phyloP scores from a whole-genome alignment of 2,113 vertebrate genomes.

The Tricholaema leucomelas region DNA sequence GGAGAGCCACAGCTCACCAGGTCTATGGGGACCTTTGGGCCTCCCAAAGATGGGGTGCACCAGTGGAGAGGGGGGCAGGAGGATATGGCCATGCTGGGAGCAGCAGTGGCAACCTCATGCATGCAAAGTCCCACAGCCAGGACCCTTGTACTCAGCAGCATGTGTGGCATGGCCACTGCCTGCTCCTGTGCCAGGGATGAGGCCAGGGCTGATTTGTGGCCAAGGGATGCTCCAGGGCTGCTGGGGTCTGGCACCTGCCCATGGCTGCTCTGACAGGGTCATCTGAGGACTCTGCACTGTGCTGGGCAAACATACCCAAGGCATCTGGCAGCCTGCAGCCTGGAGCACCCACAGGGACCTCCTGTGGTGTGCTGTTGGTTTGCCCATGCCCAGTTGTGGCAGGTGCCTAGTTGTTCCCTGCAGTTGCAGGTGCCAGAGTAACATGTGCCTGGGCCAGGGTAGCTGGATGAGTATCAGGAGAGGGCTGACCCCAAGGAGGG shows the following conservation, averaged over 20 bases:
- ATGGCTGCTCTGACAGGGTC: not conserved
- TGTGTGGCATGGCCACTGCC: not conserved
- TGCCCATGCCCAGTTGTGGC: not conserved
- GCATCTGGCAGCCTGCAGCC: not conserved
- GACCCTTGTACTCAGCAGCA: fast-evolving
- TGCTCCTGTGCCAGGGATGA: fast-evolving
- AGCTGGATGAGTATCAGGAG: fast-evolving
- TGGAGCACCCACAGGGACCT: not conserved
- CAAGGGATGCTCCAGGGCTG: slow-evolving; percentile 45
- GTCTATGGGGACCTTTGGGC: not conserved
- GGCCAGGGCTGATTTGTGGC: slow-evolving; percentile 1
- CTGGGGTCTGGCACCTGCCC: slow-evolving; percentile 48
- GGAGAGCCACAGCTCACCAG: not conserved
- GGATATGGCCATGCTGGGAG: not conserved
- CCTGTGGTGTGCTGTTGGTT: fast-evolving
- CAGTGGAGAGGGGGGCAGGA: fast-evolving
- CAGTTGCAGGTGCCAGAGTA: not conserved
- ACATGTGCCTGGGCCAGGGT: fast-evolving
- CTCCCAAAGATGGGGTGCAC: no score
- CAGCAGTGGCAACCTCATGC: fast-evolving
- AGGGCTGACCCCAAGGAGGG: not conserved
- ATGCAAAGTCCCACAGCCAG: fast-evolving
- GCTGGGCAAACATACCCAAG: not conserved
- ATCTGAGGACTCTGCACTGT: not conserved
- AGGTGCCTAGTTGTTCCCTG: not conserved